phyloP scores from a whole-genome alignment of 2,113 vertebrate species.

The Entelurus aequoreus region DNA sequence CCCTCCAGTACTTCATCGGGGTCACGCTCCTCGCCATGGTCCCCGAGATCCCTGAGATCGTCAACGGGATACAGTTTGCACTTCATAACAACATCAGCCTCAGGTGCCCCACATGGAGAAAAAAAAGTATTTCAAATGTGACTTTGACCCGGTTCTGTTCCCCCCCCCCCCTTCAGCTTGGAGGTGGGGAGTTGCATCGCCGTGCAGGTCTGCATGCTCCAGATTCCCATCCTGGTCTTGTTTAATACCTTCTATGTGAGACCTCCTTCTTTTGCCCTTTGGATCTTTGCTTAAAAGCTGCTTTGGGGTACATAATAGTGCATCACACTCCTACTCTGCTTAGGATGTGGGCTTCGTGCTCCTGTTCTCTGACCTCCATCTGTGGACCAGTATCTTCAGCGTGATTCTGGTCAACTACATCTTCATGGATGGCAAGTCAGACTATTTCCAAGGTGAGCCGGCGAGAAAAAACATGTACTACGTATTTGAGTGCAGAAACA shows the following conservation, averaged over 20 bases:
- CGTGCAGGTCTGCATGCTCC: conserved; percentile 89
- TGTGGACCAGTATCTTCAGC: conserved; percentile 85
- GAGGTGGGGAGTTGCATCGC: conserved; percentile 87
- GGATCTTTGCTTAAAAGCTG: conserved; percentile 7
- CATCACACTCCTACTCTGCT: conserved; percentile 1
- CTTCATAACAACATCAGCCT: conserved; percentile 86
- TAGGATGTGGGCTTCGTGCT: conserved; percentile 78
- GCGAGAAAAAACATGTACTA: too few species aligned
- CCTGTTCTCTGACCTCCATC: conserved; percentile 76
- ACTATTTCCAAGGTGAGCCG: conserved; percentile 81
- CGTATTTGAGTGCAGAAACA: too few species aligned
- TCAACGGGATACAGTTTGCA: conserved; percentile 88
- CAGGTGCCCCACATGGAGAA: conserved; percentile 60
- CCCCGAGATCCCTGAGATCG: conserved; percentile 84
- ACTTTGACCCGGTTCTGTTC: background rate
- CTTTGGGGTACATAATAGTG: too few species aligned
- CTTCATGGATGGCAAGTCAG: conserved; percentile 85
- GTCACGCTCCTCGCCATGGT: conserved; percentile 84
- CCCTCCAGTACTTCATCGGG: conserved; percentile 80
- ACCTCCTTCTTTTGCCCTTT: conserved; percentile 16
- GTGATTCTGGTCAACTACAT: conserved; percentile 80
- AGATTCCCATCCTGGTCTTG: conserved; percentile 84
- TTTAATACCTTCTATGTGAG: conserved; percentile 86
- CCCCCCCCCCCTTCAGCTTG: conserved; percentile 62
- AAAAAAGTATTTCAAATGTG: background rate